Conservation (phyloP, 1,140 invertebrate genomes). For the Proctacanthus coquilletti region DNA sequence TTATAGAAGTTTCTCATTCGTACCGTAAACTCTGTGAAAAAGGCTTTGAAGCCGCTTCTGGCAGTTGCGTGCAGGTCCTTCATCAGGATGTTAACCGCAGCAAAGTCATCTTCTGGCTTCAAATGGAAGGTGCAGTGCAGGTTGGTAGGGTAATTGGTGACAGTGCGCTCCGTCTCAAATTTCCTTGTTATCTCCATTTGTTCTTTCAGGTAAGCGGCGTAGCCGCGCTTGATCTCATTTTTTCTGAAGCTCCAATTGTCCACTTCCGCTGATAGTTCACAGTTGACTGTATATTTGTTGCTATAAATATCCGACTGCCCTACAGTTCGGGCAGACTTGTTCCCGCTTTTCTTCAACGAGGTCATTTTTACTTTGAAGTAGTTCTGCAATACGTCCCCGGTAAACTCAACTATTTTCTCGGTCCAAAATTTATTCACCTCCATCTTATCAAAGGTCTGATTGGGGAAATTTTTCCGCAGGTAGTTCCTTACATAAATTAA, state of each 20-base stretch:
- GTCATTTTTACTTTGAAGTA: background rate
- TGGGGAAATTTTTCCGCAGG: background rate
- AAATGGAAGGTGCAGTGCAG: too few species aligned
- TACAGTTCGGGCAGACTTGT: background rate
- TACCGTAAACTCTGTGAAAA: too few species aligned
- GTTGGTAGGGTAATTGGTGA: too few species aligned
- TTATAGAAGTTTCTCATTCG: too few species aligned
- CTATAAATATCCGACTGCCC: background rate
- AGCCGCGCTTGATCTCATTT: background rate
- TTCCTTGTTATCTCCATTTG: too few species aligned
- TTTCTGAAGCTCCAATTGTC: background rate
- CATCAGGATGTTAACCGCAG: too few species aligned
- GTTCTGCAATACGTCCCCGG: background rate
- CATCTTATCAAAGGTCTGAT: background rate
- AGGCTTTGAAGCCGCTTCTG: too few species aligned
- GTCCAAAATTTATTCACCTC: background rate
- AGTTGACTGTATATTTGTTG: too few species aligned
- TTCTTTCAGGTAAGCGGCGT: background rate
- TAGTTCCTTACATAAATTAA: background rate
- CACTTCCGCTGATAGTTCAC: background rate
- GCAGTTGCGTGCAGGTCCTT: too few species aligned
- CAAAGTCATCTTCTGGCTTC: too few species aligned
- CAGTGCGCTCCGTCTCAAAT: too few species aligned
- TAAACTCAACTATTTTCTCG: background rate
- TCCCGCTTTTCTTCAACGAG: background rate